Evolutionary conservation across 2,797 vertebrate genomes (phyloP), one percentile per base, ranked within the genome.

Genomic region (Syndactyla subalaris): DNA sequence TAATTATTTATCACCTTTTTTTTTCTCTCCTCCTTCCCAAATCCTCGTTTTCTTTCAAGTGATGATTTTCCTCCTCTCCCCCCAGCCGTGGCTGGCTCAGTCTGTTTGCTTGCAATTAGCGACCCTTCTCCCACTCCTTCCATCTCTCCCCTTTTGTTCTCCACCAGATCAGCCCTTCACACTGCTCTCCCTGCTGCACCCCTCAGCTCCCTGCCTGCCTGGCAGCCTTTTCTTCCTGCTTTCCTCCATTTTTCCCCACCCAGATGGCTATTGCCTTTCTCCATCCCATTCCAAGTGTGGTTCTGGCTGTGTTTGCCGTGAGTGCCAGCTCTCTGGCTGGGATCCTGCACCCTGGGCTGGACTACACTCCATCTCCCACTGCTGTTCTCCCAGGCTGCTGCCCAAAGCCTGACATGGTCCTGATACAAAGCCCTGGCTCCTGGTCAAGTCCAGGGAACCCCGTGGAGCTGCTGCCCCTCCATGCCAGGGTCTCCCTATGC

Each of bases 1-100:
- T 89, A 89, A 96, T 96, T 96, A 96, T 96, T 96, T 94, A 96
- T 91, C 18, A 2, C 68, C 15, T 38, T 41, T 65, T 72, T 78
- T 78, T 57, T 66, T 41, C 26, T n/a, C n/a, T 16, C 15, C 32
- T 63, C n/a, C 46, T 88, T 74, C 89, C 84, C 8, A 4, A 88
- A 89, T 67, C 89, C 93, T 92, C 11, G 0, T 4, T 67, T 91
- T 74, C 91, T 96, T 96, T 94, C 96, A 95, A 96, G 91, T 81
- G 91, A 58, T 75, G 55, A 43, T 94, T 92, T 55, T 29, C 36
- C 62, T 16, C n/a, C 61, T 79, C 76, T 68, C 34, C 81, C 92
- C 80, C 46, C n/a, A 65, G 52, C 86, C 1, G 24, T 0, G 21
- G 21, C 87, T 58, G 72, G 14, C 88, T 94, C 87, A 76, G 89